Evolutionary conservation across 2,113 vertebrate genomes (phyloP), one percentile per base, ranked within the genome.

Genomic region (Sceloporus undulatus): DNA sequence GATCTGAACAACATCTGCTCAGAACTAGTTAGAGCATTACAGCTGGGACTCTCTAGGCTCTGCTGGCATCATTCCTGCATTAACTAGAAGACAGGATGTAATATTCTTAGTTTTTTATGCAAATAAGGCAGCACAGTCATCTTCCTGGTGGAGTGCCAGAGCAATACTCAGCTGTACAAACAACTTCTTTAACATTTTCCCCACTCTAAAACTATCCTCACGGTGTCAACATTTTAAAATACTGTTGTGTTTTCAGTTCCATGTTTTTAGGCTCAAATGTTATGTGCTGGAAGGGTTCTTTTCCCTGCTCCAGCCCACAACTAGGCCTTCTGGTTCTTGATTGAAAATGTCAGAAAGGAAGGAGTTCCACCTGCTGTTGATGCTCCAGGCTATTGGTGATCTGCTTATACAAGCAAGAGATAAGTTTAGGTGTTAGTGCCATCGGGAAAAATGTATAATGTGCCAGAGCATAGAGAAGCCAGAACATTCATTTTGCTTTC

Each of bases 1-100:
- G 76, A 89, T 85, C 76, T 85, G 52, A 80, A n/a, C 68, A 89
- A 52, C 54, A 89, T 85, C 76, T 75, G 76, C 76, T 89, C 66
- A 38, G 19, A 27, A 68, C 77, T 80, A 89, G 82, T 88, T 84
- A 79, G 54, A 88, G 65, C 66, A 79, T 62, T 38, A 10, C 82
- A 73, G 25, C 34, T 27, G 54, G 82, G 82, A 79, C 34, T 85
- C 68, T 79, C 1, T 13, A 74, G 76, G 48, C 56, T 85, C 77
- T 8, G 8, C 52, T 85, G 76, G 68, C 76, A 74, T 79, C 38
- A 65, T 79, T 89, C 56, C 54, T 89, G 68, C 82, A 85, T 48
- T 85, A 85, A 85, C 25, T 7, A 85, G 74, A 48, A 85, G 29
- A 79, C 16, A 27, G 68, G 38, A 85, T 80, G 82, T 59, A n/a